A percentile compares a stretch with the other conserved stretches of the same genome.
Evolutionary conservation across 2,797 vertebrate species (phyloP).

Genomic region (Falco biarmicus): DNA sequence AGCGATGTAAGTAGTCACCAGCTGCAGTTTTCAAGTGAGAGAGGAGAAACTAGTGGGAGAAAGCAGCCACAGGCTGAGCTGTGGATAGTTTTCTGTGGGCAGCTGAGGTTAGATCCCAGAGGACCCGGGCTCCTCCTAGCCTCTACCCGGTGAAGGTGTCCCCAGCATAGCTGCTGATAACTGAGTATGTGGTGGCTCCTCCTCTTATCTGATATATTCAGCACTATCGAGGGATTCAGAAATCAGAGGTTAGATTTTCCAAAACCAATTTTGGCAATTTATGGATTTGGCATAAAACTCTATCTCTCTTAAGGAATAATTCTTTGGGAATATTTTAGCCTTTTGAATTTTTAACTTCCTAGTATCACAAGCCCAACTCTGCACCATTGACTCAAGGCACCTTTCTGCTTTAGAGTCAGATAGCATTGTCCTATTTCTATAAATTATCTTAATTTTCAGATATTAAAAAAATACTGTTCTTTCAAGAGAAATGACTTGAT

Average conservation of each 20-base stretch:
- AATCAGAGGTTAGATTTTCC: not conserved
- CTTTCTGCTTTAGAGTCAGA: not conserved
- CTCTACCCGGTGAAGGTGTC: not conserved
- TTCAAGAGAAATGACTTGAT: not conserved
- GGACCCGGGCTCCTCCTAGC: not conserved
- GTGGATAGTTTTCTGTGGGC: not conserved
- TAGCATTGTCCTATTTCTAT: not conserved
- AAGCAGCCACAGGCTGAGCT: not conserved
- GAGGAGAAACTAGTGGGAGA: not conserved
- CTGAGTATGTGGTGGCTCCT: not conserved
- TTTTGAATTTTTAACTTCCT: not conserved
- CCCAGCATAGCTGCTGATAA: not conserved
- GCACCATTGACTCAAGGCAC: not conserved
- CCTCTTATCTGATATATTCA: not conserved
- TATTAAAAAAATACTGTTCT: not conserved
- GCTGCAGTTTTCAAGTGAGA: not conserved
- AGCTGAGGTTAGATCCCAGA: not conserved
- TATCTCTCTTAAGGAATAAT: not conserved
- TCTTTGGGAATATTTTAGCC: not conserved
- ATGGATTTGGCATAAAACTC: not conserved
- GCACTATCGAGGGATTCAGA: not conserved
- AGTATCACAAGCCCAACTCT: not conserved
- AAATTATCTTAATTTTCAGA: not conserved
- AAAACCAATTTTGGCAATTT: not conserved
- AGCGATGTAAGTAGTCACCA: not conserved